Evolutionary conservation across 1,140 invertebrate species (phyloP).

Genomic region (Melanaphis sacchari): DNA sequence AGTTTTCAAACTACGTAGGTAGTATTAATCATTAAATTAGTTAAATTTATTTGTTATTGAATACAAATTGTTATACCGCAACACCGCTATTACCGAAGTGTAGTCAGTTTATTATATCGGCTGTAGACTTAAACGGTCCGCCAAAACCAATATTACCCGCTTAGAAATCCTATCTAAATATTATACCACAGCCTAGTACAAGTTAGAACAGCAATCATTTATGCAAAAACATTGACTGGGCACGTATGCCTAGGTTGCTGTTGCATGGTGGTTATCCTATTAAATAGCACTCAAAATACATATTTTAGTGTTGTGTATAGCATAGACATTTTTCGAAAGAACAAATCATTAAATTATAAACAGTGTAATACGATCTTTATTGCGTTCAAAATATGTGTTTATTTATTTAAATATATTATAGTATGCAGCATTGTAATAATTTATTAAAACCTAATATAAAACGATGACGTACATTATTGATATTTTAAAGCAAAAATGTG

Average conservation of each 20-base stretch:
- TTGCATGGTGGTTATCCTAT: neutral
- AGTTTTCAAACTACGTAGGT: neutral
- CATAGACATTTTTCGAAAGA: neutral
- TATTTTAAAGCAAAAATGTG: neutral
- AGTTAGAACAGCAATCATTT: neutral
- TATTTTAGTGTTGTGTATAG: neutral
- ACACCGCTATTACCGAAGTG: neutral
- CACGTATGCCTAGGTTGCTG: neutral
- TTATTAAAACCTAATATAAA: neutral
- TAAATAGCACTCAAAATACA: neutral
- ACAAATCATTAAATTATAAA: neutral
- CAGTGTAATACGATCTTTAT: neutral
- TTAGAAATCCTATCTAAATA: conserved; percentile 7
- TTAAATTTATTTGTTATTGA: conserved; percentile 9
- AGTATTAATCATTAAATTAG: conserved; percentile 3
- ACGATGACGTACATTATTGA: neutral
- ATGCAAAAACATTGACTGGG: neutral
- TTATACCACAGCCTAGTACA: neutral
- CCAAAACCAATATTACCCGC: neutral
- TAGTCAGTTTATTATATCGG: neutral
- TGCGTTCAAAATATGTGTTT: neutral
- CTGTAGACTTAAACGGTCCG: neutral
- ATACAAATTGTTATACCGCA: neutral
- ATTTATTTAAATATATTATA: neutral
- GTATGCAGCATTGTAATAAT: neutral